A percentile compares a stretch with the other conserved stretches of the same genome.
These are phyloP conservation scores for Sporophila hypoxantha DNA, from an alignment of 2,113 vertebrate genomes.

Conservation along the genomic window DNA sequence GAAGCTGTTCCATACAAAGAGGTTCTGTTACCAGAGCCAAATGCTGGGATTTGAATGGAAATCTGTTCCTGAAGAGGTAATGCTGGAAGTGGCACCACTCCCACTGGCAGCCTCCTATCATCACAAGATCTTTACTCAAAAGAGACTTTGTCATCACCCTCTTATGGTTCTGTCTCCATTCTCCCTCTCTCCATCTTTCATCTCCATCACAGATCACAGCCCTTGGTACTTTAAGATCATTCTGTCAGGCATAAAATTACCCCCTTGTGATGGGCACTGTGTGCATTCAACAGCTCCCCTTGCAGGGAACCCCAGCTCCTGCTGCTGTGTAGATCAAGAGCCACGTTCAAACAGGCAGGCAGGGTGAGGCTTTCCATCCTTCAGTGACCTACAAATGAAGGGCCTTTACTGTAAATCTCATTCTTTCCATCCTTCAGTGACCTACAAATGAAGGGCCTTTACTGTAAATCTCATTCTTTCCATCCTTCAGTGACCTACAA, in stretches of 20 bases:
- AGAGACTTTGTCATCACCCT: not conserved
- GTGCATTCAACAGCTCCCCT: not conserved
- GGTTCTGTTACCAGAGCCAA: not conserved
- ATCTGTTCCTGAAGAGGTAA: not conserved
- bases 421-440: not conserved
- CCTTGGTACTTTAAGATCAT: not conserved
- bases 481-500: not conserved
- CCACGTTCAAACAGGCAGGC: not conserved
- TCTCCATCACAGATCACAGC: not conserved
- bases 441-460: not conserved
- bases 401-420: not conserved
- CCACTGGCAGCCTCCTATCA: not conserved
- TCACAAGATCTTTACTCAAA: not conserved
- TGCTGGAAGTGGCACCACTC: not conserved
- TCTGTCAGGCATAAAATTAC: not conserved
- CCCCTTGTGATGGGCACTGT: accelerated
- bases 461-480: not conserved
- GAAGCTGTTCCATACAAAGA: not conserved
- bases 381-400: not conserved
- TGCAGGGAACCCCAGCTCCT: not conserved
- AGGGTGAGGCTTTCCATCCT: not conserved
- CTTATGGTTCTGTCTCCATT: not conserved
- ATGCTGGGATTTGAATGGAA: not conserved
- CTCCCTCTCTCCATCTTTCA: not conserved
- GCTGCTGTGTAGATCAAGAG: not conserved